Base-by-base conservation (phyloP, 2,888 invertebrate species). In the Catocala sponsa region DNA sequence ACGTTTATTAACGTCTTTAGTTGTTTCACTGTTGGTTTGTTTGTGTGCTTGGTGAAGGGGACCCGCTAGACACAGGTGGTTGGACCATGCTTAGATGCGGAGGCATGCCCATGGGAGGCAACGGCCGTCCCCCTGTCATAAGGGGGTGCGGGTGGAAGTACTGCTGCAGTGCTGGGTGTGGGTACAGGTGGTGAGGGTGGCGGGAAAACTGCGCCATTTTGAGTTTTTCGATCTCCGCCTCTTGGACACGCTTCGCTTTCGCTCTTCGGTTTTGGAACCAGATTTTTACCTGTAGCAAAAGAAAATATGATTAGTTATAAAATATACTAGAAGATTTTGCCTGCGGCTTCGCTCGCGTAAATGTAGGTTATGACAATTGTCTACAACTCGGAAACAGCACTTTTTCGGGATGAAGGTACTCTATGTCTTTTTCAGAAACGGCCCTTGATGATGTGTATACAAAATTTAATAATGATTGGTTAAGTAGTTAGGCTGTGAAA, bases 191-290 rank as follows among this genome's bases (percentile, higher is more conserved):
- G 86, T 95, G 96, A 70, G 95, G 95, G 83, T 96, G 96, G 53
- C 96, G 95, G 53, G 95, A 91, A 76, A 96, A 94, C 78, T 96
- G 96, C 83, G 95, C 95, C 97, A 97, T 97, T 94, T 99, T 97
- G 85, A 99, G 95, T 93, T 99, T 99, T 92, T 99, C 99, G 64
- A 99, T 96, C 95, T 99, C 99, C 65, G 99, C 99, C 91, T 99
- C 99, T 91, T 99, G 99, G 25, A 99, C 96, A 33, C 99, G 96
- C 95, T 99, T 99, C 86, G 98, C 98, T 93, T 99, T 99, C 73
- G 99, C 99, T 51, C 98, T 96, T n/a, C 98, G 96, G 88, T 98
- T 98, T 95, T 98, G 98, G 91, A 98, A 98, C 98, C 98, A 98
- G 84, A 98, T 98, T 95, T 98, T 98, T 74, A 98, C 98, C 94